A percentile compares a stretch with the other conserved stretches of the same genome.
These are phyloP conservation scores for Serripes groenlandicus DNA, from an alignment of 2,888 invertebrate genomes.

Conservation along the genomic window DNA sequence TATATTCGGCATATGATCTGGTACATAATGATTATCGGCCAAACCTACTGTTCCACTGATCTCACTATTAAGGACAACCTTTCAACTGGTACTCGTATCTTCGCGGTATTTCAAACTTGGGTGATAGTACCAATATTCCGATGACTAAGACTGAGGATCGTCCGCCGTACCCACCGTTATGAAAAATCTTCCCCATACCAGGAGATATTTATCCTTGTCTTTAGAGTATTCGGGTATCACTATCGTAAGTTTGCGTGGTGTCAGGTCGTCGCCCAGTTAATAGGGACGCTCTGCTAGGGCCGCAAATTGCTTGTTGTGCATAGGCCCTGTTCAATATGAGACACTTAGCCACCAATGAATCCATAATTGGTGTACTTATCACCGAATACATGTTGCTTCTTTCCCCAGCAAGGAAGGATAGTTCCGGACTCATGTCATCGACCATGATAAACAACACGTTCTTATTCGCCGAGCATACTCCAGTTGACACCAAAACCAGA, in stretches of 20 bases:
- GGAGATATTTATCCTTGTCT: not conserved
- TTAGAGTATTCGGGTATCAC: conserved; percentile 6
- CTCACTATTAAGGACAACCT: not conserved
- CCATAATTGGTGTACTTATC: not conserved
- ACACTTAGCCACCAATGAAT: not conserved
- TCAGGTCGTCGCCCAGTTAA: not conserved
- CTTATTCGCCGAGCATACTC: not conserved
- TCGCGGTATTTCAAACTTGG: not conserved
- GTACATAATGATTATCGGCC: not conserved
- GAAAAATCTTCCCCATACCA: conserved; percentile 9
- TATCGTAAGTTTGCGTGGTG: not conserved
- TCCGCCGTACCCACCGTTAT: not conserved
- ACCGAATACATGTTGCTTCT: not conserved
- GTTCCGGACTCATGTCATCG: not conserved
- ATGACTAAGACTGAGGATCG: not conserved
- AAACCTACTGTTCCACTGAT: not conserved
- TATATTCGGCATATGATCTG: not conserved
- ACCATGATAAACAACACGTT: conserved; percentile 6
- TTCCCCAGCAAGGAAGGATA: not conserved
- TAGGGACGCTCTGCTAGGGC: not conserved
- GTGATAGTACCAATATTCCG: not conserved
- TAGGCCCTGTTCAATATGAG: not conserved
- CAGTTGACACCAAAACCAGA: no score
- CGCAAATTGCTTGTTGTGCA: not conserved
- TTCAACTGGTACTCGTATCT: not conserved